Evolutionary conservation across 2,888 invertebrate genomes (phyloP).

Genomic region (Scrobipalpa costella): DNA sequence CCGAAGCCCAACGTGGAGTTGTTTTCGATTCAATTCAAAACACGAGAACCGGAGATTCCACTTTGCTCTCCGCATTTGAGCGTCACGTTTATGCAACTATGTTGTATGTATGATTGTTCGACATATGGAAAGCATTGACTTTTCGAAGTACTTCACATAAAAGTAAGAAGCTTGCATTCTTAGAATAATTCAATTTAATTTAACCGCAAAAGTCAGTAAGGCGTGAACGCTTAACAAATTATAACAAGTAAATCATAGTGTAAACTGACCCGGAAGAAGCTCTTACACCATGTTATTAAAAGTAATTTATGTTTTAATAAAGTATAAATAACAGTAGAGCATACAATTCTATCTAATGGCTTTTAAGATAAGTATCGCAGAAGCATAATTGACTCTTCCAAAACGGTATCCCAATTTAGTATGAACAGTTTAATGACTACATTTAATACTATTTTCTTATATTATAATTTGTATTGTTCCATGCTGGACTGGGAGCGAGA

Average conservation of each 20-base stretch:
- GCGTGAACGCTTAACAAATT: constrained; percentile 9
- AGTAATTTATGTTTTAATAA: neutral
- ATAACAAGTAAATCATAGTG: constrained; percentile 8
- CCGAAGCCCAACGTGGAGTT: constrained; percentile 37
- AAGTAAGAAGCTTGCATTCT: neutral
- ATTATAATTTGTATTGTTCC: no score
- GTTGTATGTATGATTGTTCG: constrained; percentile 33
- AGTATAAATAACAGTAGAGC: constrained; percentile 4
- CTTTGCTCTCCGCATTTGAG: constrained; percentile 28
- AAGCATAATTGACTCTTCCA: neutral
- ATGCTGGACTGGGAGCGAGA: no score
- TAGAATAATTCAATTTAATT: neutral
- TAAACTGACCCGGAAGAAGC: neutral
- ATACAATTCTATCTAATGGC: neutral
- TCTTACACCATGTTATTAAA: constrained; percentile 15
- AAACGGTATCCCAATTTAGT: neutral
- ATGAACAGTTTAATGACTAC: neutral
- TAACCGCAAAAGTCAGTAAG: neutral
- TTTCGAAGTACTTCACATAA: neutral
- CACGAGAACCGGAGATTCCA: constrained; percentile 41
- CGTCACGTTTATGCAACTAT: constrained; percentile 32
- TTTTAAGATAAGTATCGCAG: neutral
- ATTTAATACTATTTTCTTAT: no score
- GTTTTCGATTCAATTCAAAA: constrained; percentile 48
- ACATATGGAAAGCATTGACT: constrained; percentile 36